Evolutionary conservation across 2,797 vertebrate species (phyloP).

Genomic region (Macropus fuliginosus): DNA sequence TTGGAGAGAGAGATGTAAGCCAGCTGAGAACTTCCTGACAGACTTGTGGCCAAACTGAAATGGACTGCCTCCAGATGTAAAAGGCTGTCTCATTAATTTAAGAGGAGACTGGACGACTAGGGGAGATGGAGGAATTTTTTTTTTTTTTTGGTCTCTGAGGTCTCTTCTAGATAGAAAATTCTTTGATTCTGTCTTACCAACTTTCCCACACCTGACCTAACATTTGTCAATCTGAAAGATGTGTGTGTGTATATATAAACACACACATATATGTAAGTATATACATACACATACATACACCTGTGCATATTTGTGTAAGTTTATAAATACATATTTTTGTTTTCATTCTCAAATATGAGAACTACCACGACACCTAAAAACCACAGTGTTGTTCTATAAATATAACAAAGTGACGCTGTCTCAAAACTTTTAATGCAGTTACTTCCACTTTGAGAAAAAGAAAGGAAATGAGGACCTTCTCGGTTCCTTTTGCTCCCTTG

Average conservation of each 20-base stretch:
- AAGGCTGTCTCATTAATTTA: not conserved
- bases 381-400: not conserved
- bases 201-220: not conserved
- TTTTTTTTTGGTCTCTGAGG: not conserved
- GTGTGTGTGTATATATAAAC: not conserved
- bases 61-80: not conserved
- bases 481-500: constrained; percentile 40
- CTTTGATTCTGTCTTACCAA: not conserved
- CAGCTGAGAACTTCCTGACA: not conserved
- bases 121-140: not conserved
- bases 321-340: not conserved
- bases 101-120: not conserved
- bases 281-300: not conserved
- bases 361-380: constrained; percentile 52
- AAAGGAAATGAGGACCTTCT: not conserved
- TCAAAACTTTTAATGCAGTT: not conserved
- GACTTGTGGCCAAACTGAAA: not conserved
- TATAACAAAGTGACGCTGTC: constrained; percentile 37
- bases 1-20: not conserved
- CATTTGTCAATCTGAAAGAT: not conserved
- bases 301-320: too few relatives aligned
- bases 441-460: constrained; percentile 38
- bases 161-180: not conserved
- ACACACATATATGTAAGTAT: not conserved
- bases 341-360: constrained; percentile 60